Conservation (phyloP, 1,140 invertebrate species). For the Spodoptera litura region DNA sequence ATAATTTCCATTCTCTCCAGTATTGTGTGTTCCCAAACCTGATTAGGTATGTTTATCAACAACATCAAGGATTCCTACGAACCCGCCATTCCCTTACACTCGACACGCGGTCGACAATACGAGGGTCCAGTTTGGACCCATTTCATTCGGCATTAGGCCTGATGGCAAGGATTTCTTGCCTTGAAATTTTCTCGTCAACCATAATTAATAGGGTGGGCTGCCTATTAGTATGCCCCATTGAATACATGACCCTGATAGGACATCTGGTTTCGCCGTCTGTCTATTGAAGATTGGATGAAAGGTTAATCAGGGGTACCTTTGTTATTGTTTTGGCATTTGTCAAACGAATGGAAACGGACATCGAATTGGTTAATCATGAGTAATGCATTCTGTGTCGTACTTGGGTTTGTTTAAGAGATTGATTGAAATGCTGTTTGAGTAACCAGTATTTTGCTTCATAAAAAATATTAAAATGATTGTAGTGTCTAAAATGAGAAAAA, state of each 20-base stretch:
- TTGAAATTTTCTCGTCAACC: constrained; percentile 78
- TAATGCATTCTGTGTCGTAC: neutral
- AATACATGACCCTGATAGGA: constrained; percentile 61
- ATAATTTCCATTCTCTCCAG: neutral
- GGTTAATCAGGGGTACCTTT: constrained; percentile 42
- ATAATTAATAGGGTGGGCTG: constrained; percentile 75
- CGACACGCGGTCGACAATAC: constrained; percentile 55
- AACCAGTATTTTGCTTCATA: too few relatives aligned
- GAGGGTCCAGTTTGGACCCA: constrained; percentile 74
- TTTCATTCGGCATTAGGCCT: constrained; percentile 81
- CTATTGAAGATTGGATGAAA: constrained; percentile 45
- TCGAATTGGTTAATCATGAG: constrained; percentile 3
- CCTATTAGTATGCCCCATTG: constrained; percentile 75
- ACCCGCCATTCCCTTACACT: constrained; percentile 40
- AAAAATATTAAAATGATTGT: too few relatives aligned
- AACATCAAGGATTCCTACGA: too few relatives aligned
- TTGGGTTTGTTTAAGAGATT: neutral
- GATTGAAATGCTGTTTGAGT: too few relatives aligned
- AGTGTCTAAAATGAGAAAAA: too few relatives aligned
- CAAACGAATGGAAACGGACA: constrained; percentile 19
- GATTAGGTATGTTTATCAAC: too few relatives aligned
- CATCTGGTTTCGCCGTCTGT: constrained; percentile 65
- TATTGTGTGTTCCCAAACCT: too few relatives aligned
- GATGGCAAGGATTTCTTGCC: constrained; percentile 79
- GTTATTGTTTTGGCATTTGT: constrained; percentile 40